These are phyloP conservation scores for Elanoides forficatus DNA, from an alignment of 2,113 vertebrate species.

Conservation along the genomic window DNA sequence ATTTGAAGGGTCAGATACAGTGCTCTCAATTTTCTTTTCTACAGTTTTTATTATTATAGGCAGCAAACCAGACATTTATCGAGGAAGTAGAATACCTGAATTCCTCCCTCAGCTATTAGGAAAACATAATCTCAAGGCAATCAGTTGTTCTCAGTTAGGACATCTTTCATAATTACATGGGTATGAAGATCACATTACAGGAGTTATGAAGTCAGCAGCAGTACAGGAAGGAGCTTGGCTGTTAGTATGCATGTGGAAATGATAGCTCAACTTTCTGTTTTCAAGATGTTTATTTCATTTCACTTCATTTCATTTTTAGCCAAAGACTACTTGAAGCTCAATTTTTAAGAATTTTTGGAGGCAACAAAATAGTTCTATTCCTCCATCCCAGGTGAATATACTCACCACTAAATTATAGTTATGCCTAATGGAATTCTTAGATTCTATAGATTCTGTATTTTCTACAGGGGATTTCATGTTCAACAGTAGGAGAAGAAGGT, in stretches of 20 bases:
- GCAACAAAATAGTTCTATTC: not conserved
- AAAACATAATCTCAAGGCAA: not conserved
- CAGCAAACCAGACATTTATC: not conserved
- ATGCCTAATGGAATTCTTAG: not conserved
- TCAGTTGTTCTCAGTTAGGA: not conserved
- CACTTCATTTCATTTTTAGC: not conserved
- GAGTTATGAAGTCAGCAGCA: not conserved
- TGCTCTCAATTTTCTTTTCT: not conserved
- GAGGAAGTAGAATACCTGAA: not conserved
- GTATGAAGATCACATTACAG: not conserved
- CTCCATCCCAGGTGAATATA: not conserved
- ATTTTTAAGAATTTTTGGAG: not conserved
- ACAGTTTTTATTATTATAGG: not conserved
- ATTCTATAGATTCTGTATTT: not conserved
- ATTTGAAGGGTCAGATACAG: not conserved
- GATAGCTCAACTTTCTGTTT: not conserved
- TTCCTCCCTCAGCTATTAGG: not conserved
- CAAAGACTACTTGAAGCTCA: not conserved
- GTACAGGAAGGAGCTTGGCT: not conserved
- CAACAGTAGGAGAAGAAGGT: not conserved
- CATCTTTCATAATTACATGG: not conserved
- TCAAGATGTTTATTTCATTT: not conserved
- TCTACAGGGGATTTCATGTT: not conserved
- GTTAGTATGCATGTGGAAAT: not conserved
- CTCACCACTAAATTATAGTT: not conserved